These are phyloP conservation scores for Heliornis fulica DNA, from an alignment of 2,113 vertebrate genomes.

Conservation along the genomic window DNA sequence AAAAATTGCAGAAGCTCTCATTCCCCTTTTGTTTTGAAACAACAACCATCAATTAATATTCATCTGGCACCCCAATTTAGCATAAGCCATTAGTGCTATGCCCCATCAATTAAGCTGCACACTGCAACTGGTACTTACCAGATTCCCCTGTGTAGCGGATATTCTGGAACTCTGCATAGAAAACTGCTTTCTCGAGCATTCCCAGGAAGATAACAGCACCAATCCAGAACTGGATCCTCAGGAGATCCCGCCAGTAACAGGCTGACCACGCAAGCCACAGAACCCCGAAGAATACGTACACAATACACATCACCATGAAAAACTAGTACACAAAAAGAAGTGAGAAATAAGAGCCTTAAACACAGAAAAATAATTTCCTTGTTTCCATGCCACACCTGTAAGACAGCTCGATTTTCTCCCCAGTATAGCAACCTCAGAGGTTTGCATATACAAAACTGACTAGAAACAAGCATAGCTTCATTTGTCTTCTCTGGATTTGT, in stretches of 20 bases:
- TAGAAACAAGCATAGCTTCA: neutral
- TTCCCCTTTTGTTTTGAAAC: neutral
- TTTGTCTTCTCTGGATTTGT: neutral
- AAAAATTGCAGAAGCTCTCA: neutral
- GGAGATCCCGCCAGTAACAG: slow-evolving; percentile 91
- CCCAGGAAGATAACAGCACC: slow-evolving; percentile 93
- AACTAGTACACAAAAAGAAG: slow-evolving; percentile 76
- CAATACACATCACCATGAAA: slow-evolving; percentile 96
- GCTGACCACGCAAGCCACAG: slow-evolving; percentile 93
- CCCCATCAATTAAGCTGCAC: neutral
- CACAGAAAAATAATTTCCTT: neutral
- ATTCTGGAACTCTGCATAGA: slow-evolving; percentile 94
- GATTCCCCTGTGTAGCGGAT: slow-evolving; percentile 90
- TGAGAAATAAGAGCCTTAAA: slow-evolving; percentile 31
- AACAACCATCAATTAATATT: neutral
- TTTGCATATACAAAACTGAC: neutral
- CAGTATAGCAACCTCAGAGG: neutral
- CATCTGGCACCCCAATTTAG: neutral
- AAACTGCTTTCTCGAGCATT: slow-evolving; percentile 95
- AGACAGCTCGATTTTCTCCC: neutral
- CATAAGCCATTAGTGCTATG: neutral
- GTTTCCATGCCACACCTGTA: neutral
- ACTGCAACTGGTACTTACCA: slow-evolving; percentile 65
- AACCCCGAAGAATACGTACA: slow-evolving; percentile 90
- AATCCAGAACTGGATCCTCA: slow-evolving; percentile 96